These are phyloP conservation scores for Lysiphlebus fabarum DNA, from an alignment of 1,140 invertebrate genomes.

Conservation along the genomic window DNA sequence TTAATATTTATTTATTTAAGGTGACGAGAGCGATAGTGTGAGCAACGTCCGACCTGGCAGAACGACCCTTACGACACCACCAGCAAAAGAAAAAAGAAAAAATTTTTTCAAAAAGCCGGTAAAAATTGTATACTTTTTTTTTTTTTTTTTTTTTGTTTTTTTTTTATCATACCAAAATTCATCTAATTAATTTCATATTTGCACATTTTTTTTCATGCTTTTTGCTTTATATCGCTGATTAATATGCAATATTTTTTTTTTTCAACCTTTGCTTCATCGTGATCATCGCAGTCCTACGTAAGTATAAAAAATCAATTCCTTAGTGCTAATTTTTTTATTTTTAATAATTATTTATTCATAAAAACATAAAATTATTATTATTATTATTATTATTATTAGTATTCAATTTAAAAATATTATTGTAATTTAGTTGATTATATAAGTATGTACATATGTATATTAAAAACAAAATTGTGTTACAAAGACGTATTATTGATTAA, in stretches of 20 bases:
- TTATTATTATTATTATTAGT: too few species aligned
- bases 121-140: slow-evolving; percentile 28
- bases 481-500: too few species aligned
- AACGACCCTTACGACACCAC: slow-evolving; percentile 77
- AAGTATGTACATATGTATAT: too few species aligned
- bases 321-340: too few species aligned
- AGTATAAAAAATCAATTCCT: slow-evolving; percentile 31
- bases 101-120: slow-evolving; percentile 96
- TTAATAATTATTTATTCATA: neutral
- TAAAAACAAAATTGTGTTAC: too few species aligned
- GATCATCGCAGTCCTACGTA: slow-evolving; percentile 48
- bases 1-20: slow-evolving; percentile 45
- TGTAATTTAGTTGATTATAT: too few species aligned
- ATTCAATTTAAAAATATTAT: too few species aligned
- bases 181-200: slow-evolving; percentile 1
- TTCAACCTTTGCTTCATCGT: neutral
- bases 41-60: slow-evolving; percentile 72
- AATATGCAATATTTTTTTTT: slow-evolving; percentile 18
- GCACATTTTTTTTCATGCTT: slow-evolving; percentile 6
- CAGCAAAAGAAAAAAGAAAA: slow-evolving; percentile 96
- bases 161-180: neutral
- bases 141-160: too few species aligned
- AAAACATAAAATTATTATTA: neutral
- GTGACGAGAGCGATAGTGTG: slow-evolving; percentile 77
- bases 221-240: neutral